Evolutionary conservation across 1,140 invertebrate species (phyloP), one percentile per base, ranked within the genome.

Genomic region (Wasmannia auropunctata): DNA sequence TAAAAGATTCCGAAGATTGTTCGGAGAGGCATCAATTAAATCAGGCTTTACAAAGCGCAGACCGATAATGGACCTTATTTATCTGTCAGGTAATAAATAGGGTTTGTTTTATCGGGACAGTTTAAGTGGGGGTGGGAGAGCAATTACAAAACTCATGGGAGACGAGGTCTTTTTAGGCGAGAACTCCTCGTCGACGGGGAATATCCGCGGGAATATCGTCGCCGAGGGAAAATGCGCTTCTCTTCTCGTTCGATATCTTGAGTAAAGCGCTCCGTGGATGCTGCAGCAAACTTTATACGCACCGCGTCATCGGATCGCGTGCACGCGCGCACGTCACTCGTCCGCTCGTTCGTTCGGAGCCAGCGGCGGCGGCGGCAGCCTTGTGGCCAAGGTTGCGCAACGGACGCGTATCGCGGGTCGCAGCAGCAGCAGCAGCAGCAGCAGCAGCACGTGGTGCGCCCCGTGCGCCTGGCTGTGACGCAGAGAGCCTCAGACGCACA

Each of bases 321-420:
- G 31, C 67, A 40, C 56, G 81, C 67, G 72, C 60, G 19, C 83
- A 76, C 60, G 56, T 83, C 62, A 28, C 22, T 83, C 70, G 69
- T 25, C 81, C 16, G 10, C 22, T 25, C 77, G 83, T 79, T 88
- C 84, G 88, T n/a, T n/a, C n/a, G n/a, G n/a, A 77, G 40, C 79
- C 67, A 58, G 60, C 49, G 25, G 74, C 51, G 77, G 60, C 49
- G 34, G 74, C 54, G 77, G 65, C 63, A 93, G 86, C 91, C 91
- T 94, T 94, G 91, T 62, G 74, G 77, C 87, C 90, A 93, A 94
- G 92, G 93, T 92, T 93, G 90, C 80, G 89, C 88, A 90, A 92
- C 86, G 79, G n/a, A 83, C 65, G 65, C n/a, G 79, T n/a, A 85
- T 74, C 63, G 85, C 77, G 80, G 85, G 86, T 63, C 79, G 86